Base-by-base conservation (phyloP, 2,113 vertebrate genomes). In the Stomatorhinus ivindoensis region DNA sequence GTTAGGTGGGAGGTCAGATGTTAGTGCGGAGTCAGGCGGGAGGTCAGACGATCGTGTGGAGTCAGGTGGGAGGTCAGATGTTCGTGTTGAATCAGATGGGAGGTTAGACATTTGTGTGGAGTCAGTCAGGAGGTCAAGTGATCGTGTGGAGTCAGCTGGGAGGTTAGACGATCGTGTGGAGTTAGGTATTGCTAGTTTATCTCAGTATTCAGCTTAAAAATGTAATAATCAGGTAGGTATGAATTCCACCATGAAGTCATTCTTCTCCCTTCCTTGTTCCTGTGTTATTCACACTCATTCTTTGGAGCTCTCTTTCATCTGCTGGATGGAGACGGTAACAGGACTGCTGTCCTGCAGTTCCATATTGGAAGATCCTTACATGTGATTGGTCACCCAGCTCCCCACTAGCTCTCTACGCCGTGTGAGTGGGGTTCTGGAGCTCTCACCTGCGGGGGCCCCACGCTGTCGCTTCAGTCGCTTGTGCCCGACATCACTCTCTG, bases 381-480 rank as follows among this genome's bases (percentile, higher is more conserved):
- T 44, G 42, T 44, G 9, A 47, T 47, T 46, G 82, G 39, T 47
- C 24, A 47, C 19, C 21, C 76, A 21, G 17, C 10, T 17, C 15
- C 69, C 69, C 80, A 44, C 44, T 10, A 42, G 17, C 19, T 13
- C 76, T 24, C 15, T 44, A 84, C 21, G 17, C 39, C 9, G 1
- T 84, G 82, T 87, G 85, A 27, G 48, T 51, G 27, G 17, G 24
- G 13, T 87, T 19, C 55, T 84, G 0, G 42, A 19, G 73, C 90
- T 93, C n/a, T 92, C 92, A 94, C 93, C 93, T 93, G 91, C 47
- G 88, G 92, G 90, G 91, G 51, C 50, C 9, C 42, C 0, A 3
- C 42, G 88, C 55, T 0, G 58, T 39, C 4, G 89, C 55, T 58
- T 24, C 61, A 24, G 89, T 82, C 13, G 15, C n/a, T 31, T 58